Evolutionary conservation across 2,797 vertebrate species (phyloP), one percentile per base, ranked within the genome.

Genomic region (Cossypha niveicapilla): DNA sequence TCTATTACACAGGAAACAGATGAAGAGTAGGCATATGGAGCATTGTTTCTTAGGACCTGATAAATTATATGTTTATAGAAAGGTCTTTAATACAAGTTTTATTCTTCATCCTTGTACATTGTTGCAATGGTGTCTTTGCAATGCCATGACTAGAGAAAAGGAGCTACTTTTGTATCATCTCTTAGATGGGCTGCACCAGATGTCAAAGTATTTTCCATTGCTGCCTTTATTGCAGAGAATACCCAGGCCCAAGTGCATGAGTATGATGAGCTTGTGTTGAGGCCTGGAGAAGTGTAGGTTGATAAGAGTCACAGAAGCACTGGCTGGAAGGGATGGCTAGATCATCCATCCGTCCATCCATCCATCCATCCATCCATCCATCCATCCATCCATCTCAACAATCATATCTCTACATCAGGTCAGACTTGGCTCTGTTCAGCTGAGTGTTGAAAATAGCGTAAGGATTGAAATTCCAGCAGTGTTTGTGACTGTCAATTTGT

Each of bases 401-500:
- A 11, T 79, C 8, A 3, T 17, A 35, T 45, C 57, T 37, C 27
- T 45, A 22, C 23, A 19, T n/a, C 5, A 4, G 32, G 35, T 42
- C 58, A 35, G 16, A 9, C 9, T 1, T 34, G 14, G 8, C 21
- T 83, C 47, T 77, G 13, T n/a, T 71, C 53, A 74, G 8, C 24
- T 44, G 30, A 75, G 44, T 71, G 45, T 19, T 82, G 50, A 73
- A 93, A 93, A 74, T 10, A 1, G 1, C 17, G 79, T 32, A 63
- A 73, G 8, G n/a, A 70, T 13, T 23, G 30, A 93, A 82, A 88
- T 90, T 34, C n/a, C 53, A 35, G 11, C 18, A 35, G 13, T 39
- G 37, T 67, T 86, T 83, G 53, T 54, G 34, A 39, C 30, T 81
- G 32, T 85, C n/a, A 44, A 11, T 82, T 89, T 75, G 89, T 91